Evolutionary conservation across 2,113 vertebrate species (phyloP).

Genomic region (Dicerorhinus sumatrensis): DNA sequence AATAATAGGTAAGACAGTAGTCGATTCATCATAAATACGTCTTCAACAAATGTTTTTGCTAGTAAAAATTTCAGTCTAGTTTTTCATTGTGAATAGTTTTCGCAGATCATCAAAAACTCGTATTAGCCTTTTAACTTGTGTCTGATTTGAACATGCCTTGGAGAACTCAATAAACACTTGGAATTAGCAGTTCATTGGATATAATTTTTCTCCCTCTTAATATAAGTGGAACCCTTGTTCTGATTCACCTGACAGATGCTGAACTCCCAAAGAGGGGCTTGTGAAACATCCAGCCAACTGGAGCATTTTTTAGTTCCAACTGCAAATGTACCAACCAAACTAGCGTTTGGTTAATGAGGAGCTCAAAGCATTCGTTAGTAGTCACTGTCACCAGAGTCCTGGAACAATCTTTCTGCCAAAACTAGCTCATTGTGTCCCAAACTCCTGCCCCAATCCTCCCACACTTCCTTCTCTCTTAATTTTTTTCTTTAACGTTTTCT

Average conservation of each 20-base stretch:
- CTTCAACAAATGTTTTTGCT: slow-evolving; percentile 1
- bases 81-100: slow-evolving; percentile 33
- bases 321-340: slow-evolving; percentile 56
- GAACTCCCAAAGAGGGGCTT: slow-evolving; percentile 66
- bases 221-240: slow-evolving; percentile 66
- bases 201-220: slow-evolving; percentile 58
- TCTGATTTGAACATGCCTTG: slow-evolving; percentile 46
- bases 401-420: slow-evolving; percentile 58
- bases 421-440: slow-evolving; percentile 60
- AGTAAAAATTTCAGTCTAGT: background rate
- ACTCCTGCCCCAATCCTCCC: background rate
- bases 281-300: slow-evolving; percentile 59
- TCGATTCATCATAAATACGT: background rate
- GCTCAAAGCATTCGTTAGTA: slow-evolving; percentile 56
- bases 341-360: slow-evolving; percentile 56
- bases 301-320: slow-evolving; percentile 42
- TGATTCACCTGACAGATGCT: slow-evolving; percentile 66
- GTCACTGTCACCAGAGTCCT: slow-evolving; percentile 53
- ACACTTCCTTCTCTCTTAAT: background rate
- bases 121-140: slow-evolving; percentile 42
- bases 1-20: background rate
- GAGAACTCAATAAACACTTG: slow-evolving; percentile 56
- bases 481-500: slow-evolving; percentile 63
- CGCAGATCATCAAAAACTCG: slow-evolving; percentile 37
- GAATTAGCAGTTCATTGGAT: slow-evolving; percentile 70